Evolutionary conservation across 2,797 vertebrate genomes (phyloP).

Genomic region (Epinephelus coioides): DNA sequence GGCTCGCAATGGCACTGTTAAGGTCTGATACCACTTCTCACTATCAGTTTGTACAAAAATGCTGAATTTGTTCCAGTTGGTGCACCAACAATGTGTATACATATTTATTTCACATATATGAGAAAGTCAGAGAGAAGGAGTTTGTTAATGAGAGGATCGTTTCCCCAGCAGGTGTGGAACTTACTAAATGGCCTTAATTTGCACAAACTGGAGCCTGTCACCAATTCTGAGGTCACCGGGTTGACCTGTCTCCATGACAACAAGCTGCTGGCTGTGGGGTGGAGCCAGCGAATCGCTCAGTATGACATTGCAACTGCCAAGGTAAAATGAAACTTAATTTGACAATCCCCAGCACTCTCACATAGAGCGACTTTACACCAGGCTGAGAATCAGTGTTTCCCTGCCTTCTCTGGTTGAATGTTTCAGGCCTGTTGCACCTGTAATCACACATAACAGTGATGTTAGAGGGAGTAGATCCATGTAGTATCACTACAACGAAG

Average conservation of each 20-base stretch:
- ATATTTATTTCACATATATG: background rate
- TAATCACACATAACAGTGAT: background rate
- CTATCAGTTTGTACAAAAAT: background rate
- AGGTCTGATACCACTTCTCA: slow-evolving; percentile 43
- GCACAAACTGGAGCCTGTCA: slow-evolving; percentile 82
- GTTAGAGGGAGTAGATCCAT: background rate
- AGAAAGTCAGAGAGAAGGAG: background rate
- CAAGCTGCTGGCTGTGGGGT: slow-evolving; percentile 79
- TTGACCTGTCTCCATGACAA: slow-evolving; percentile 76
- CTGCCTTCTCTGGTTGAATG: too few relatives aligned
- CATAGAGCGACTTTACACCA: background rate
- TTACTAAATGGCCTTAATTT: slow-evolving; percentile 83
- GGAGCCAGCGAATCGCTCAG: slow-evolving; percentile 78
- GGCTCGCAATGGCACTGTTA: slow-evolving; percentile 75
- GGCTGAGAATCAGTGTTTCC: background rate
- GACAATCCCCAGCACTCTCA: background rate
- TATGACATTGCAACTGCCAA: slow-evolving; percentile 73
- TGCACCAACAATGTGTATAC: background rate
- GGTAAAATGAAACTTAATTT: slow-evolving; percentile 50
- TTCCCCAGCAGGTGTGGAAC: slow-evolving; percentile 82
- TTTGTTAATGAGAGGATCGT: background rate
- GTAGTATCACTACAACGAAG: too few relatives aligned
- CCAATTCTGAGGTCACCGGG: slow-evolving; percentile 77
- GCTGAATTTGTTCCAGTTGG: background rate
- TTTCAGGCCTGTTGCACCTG: background rate